A percentile compares a stretch with the other conserved stretches of the same genome.
Conservation (phyloP, 2,113 vertebrate genomes). For the Varanus komodoensis region DNA sequence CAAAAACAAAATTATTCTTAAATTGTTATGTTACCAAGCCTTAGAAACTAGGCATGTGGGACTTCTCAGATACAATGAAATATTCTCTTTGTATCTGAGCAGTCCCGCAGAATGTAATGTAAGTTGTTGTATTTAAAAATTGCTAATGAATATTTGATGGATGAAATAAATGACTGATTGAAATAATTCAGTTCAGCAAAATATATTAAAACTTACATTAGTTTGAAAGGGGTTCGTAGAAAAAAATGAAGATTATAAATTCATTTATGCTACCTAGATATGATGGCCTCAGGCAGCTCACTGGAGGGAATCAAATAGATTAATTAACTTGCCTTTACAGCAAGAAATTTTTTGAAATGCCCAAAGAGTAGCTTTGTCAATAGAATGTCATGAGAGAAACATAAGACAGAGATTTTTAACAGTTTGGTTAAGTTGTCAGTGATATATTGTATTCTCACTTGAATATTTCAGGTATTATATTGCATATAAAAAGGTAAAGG, state of each 20-base stretch:
- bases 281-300: conserved; percentile 8
- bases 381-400: neutral
- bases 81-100: neutral
- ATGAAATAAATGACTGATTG: conserved; percentile 1
- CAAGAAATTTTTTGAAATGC: conserved; percentile 26
- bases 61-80: neutral
- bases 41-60: neutral
- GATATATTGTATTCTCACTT: conserved; percentile 6
- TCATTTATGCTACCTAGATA: conserved; percentile 37
- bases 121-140: neutral
- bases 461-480: neutral
- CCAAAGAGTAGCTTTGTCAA: conserved; percentile 14
- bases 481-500: too few species aligned
- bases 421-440: neutral
- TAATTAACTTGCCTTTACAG: conserved; percentile 58
- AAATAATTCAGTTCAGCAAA: conserved; percentile 8
- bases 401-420: conserved; percentile 22
- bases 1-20: neutral
- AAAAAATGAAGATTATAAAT: conserved; percentile 37
- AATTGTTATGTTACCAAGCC: neutral
- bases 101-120: neutral
- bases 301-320: conserved; percentile 45
- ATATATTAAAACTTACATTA: conserved; percentile 27
- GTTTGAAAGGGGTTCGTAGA: conserved; percentile 16
- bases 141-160: neutral